Conservation (phyloP, 1,140 invertebrate species). For the Luehdorfia chinensis region DNA sequence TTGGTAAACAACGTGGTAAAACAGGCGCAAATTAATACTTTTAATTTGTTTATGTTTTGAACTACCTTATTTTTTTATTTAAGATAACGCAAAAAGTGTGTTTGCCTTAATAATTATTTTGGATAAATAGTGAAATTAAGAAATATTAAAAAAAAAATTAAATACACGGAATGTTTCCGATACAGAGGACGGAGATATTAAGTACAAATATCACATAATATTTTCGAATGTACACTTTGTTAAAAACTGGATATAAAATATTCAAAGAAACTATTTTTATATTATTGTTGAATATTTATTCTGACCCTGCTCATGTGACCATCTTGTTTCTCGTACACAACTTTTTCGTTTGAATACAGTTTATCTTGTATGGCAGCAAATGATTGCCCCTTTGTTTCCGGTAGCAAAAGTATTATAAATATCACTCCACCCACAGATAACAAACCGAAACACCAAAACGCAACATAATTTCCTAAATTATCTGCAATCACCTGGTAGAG, state of each 20-base stretch:
- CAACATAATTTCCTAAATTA: constrained; percentile 80
- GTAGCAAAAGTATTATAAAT: constrained; percentile 82
- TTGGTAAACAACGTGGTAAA: no score
- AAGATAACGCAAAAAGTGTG: no score
- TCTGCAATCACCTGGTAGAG: constrained; percentile 83
- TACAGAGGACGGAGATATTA: constrained; percentile 25
- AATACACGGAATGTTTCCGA: constrained; percentile 21
- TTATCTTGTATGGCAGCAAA: constrained; percentile 77
- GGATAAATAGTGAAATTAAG: no score
- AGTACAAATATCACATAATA: constrained; percentile 20
- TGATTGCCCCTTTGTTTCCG: constrained; percentile 90
- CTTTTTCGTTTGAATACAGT: constrained; percentile 56
- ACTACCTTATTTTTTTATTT: no score
- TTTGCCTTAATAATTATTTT: no score
- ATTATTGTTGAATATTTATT: constrained; percentile 29
- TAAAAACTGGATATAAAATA: neutral
- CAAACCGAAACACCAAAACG: constrained; percentile 85
- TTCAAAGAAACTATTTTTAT: neutral
- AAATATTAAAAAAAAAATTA: no score
- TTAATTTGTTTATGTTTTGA: no score
- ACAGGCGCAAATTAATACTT: no score
- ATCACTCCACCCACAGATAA: constrained; percentile 80
- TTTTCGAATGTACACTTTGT: constrained; percentile 2
- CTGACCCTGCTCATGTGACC: constrained; percentile 43
- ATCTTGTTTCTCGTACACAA: constrained; percentile 50